Conservation (phyloP, 2,888 invertebrate genomes). For the Acanthosepion pharaonis region DNA sequence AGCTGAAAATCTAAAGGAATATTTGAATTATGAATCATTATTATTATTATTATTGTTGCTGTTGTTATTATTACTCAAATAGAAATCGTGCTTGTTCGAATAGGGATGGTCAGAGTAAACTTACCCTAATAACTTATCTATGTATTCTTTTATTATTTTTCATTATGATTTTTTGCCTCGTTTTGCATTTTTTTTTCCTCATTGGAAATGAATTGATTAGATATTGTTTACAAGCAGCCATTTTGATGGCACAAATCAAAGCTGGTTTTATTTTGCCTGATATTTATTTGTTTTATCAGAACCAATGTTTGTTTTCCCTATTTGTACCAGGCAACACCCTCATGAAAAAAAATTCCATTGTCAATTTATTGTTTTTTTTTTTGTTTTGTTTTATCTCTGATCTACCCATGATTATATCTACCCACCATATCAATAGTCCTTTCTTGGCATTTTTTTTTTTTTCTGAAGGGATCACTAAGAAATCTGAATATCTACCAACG, state of each 20-base stretch:
- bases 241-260: slow-evolving; percentile 33
- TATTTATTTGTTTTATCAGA: not conserved
- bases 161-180: not conserved
- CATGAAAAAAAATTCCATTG: not conserved
- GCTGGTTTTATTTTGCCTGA: not conserved
- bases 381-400: not conserved
- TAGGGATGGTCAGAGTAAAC: not conserved
- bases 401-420: not conserved
- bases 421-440: not conserved
- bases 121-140: slow-evolving; percentile 12
- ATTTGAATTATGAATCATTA: slow-evolving; percentile 12
- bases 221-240: slow-evolving; percentile 22
- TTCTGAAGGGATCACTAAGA: not conserved
- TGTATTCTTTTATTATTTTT: not conserved
- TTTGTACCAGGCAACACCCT: slow-evolving; percentile 14
- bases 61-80: not conserved
- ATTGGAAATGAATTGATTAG: slow-evolving; percentile 23
- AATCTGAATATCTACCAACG: not conserved
- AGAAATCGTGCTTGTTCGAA: not conserved
- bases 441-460: not conserved
- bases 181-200: not conserved
- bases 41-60: not conserved
- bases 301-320: not conserved
- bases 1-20: not conserved
- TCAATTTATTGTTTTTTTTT: not conserved